Evolutionary conservation across 37 sponge, comb jelly and placozoan species (phyloP).

Genomic region (Ianthella basta): DNA sequence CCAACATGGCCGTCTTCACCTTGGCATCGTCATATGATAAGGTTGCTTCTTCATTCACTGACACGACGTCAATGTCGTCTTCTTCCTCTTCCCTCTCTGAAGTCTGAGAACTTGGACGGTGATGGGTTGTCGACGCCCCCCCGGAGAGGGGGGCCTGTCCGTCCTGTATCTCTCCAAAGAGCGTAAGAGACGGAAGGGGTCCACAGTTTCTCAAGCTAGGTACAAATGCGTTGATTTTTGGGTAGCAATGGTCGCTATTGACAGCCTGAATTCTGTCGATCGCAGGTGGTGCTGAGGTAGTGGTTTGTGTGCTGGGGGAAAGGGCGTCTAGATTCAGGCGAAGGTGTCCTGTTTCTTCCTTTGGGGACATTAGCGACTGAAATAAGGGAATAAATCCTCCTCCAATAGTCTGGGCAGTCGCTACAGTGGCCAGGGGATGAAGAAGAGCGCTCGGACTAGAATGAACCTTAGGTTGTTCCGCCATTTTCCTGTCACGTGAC

Average conservation of each 20-base stretch:
- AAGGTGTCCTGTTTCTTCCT: not conserved
- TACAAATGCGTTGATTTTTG: conserved; percentile 16
- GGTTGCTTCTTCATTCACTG: conserved; percentile 33
- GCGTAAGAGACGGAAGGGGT: conserved; percentile 1
- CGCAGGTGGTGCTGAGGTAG: not conserved
- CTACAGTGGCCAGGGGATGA: conserved; percentile 24
- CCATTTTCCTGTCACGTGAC: conserved; percentile 12
- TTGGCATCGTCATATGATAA: conserved; percentile 36
- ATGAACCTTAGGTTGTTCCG: not conserved
- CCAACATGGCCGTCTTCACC: conserved; percentile 73
- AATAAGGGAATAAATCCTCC: not conserved
- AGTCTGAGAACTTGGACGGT: not conserved
- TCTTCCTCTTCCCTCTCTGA: conserved; percentile 10
- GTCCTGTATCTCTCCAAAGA: not conserved
- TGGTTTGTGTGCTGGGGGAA: too few species aligned
- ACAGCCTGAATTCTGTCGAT: not conserved
- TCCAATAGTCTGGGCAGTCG: conserved; percentile 21
- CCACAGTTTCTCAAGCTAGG: not conserved
- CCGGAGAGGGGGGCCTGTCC: too few species aligned
- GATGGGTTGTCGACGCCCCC: not conserved
- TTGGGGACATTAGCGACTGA: not conserved
- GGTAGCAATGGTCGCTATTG: conserved; percentile 11
- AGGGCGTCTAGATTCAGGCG: not conserved
- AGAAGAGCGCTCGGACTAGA: not conserved
- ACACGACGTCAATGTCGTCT: conserved; percentile 14